Conservation (phyloP, 2,888 invertebrate genomes). For the Latrodectus hesperus region DNA sequence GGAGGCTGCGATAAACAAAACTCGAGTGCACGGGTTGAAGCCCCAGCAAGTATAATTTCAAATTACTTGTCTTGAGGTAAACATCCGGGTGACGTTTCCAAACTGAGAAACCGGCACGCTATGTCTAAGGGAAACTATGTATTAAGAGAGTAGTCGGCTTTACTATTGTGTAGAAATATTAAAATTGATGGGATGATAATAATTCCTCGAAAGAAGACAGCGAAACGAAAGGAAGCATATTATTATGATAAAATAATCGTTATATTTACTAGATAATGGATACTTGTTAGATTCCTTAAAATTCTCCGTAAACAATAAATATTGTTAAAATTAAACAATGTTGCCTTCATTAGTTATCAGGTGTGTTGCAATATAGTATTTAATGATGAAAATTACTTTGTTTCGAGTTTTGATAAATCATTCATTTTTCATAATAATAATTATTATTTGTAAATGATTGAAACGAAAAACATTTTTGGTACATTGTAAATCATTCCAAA, state of each 20-base stretch:
- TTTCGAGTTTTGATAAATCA: no score
- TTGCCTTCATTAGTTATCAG: no score
- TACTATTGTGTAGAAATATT: background rate
- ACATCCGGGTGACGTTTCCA: background rate
- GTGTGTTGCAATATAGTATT: no score
- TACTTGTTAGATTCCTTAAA: no score
- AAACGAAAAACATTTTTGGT: no score
- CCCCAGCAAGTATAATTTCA: background rate
- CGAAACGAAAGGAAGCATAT: background rate
- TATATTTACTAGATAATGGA: no score
- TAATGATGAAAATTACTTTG: no score
- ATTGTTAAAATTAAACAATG: no score
- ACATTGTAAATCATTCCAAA: no score
- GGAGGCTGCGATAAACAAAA: conserved; percentile 16
- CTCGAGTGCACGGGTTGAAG: background rate
- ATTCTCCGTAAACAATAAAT: no score
- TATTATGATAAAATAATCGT: background rate
- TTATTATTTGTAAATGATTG: no score
- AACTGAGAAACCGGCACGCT: background rate
- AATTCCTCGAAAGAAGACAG: background rate
- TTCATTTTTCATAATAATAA: no score
- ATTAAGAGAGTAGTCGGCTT: background rate
- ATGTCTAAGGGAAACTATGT: background rate
- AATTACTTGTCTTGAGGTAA: background rate
- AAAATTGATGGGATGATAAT: conserved; percentile 2